phyloP scores from a whole-genome alignment of 2,888 invertebrate genomes.

The Agrochola macilenta region DNA sequence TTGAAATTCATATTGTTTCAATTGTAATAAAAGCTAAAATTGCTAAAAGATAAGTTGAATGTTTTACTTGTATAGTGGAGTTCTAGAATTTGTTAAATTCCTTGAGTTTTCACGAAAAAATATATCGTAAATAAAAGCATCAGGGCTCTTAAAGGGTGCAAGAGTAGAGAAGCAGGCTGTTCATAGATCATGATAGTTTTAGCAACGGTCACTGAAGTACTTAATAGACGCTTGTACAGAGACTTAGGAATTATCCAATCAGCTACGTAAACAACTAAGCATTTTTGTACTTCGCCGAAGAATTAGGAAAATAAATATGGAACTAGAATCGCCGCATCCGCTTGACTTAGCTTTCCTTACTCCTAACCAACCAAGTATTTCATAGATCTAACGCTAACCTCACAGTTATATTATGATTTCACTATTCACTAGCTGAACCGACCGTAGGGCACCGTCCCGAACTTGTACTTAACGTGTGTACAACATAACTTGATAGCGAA shows the following conservation, averaged over 20 bases:
- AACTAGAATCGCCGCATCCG: constrained; percentile 27
- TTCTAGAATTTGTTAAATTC: too few relatives aligned
- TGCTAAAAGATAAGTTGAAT: too few relatives aligned
- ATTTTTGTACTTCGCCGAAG: not conserved
- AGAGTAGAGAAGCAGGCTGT: not conserved
- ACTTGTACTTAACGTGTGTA: constrained; percentile 39
- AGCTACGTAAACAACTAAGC: not conserved
- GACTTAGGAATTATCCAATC: not conserved
- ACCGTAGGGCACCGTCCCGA: constrained; percentile 27
- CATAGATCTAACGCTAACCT: constrained; percentile 45
- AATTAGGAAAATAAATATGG: not conserved
- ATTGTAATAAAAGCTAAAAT: too few relatives aligned
- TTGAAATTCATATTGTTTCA: too few relatives aligned
- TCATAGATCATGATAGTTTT: not conserved
- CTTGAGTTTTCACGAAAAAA: too few relatives aligned
- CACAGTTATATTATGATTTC: constrained; percentile 58
- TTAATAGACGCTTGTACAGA: not conserved
- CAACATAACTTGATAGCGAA: constrained; percentile 37
- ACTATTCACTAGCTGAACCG: constrained; percentile 44
- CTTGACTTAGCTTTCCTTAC: not conserved
- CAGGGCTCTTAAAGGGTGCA: not conserved
- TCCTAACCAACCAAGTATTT: constrained; percentile 23
- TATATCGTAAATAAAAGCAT: too few relatives aligned
- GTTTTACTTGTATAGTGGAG: too few relatives aligned
- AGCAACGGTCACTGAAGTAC: not conserved